phyloP scores from a whole-genome alignment of 2,113 vertebrate species.

The Emydura subglobosa region DNA sequence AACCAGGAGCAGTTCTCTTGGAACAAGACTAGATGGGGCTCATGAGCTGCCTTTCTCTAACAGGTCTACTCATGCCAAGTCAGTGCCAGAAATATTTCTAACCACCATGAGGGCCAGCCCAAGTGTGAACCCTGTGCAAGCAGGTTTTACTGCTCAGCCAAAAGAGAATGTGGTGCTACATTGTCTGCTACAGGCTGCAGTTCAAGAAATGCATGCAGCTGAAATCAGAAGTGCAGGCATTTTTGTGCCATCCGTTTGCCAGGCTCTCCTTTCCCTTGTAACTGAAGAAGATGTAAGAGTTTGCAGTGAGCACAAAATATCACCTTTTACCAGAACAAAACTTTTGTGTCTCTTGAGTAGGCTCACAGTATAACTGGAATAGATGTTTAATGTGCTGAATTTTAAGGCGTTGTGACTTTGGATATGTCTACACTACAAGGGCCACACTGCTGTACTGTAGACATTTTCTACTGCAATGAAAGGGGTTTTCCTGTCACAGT shows the following conservation, averaged over 20 bases:
- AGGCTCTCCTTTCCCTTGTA: neutral
- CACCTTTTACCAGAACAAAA: neutral
- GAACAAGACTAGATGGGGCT: neutral
- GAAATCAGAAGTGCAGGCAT: neutral
- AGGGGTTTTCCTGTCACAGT: neutral
- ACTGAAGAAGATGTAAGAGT: neutral
- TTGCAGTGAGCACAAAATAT: neutral
- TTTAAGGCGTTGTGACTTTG: neutral
- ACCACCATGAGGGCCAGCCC: neutral
- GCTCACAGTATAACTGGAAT: neutral
- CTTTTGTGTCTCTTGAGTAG: neutral
- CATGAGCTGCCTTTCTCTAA: neutral
- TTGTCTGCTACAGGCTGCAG: neutral
- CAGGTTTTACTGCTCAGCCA: too few relatives aligned
- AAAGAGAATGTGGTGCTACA: accelerated
- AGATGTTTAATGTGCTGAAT: neutral
- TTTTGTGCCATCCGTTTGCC: accelerated
- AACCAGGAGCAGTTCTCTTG: accelerated
- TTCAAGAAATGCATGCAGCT: accelerated
- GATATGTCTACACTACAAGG: neutral
- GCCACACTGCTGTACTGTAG: neutral
- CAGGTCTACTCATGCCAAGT: neutral
- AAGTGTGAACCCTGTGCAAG: neutral
- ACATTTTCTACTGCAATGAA: neutral
- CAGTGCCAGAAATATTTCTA: neutral